Evolutionary conservation across 2,888 invertebrate genomes (phyloP).

Genomic region (Meiosimyza platycephala): DNA sequence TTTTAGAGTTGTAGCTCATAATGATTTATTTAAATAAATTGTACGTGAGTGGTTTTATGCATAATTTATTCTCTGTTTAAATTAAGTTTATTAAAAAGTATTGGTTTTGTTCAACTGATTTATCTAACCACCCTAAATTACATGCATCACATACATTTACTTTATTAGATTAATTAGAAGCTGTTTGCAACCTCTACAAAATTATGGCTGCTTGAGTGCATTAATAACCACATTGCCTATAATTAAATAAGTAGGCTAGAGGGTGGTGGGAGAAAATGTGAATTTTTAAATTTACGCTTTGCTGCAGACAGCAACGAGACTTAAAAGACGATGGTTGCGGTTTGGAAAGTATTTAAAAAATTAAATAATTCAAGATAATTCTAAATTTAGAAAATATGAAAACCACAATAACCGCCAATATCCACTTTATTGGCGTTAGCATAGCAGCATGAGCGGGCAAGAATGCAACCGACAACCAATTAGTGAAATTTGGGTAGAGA

Average conservation of each 20-base stretch:
- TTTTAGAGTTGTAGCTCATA: no score
- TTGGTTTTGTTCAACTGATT: neutral
- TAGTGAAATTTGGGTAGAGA: conserved; percentile 15
- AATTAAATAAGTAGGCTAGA: neutral
- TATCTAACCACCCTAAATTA: no score
- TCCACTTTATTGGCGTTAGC: neutral
- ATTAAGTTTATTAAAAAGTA: neutral
- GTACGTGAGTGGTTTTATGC: neutral
- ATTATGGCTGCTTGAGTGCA: conserved; percentile 1
- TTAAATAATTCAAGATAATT: neutral
- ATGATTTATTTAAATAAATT: neutral
- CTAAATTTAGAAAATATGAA: neutral
- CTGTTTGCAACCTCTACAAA: neutral
- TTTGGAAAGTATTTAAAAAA: no score
- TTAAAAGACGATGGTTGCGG: no score
- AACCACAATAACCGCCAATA: conserved; percentile 10
- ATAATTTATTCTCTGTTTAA: neutral
- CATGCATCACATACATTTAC: neutral
- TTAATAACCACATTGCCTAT: neutral
- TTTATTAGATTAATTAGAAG: conserved; percentile 20
- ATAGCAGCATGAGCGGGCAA: no score
- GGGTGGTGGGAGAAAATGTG: neutral
- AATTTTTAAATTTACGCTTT: no score
- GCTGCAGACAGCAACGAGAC: no score
- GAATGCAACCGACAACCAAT: neutral